Conservation (phyloP, 2,113 vertebrate genomes). For the Nibea albiflora region DNA sequence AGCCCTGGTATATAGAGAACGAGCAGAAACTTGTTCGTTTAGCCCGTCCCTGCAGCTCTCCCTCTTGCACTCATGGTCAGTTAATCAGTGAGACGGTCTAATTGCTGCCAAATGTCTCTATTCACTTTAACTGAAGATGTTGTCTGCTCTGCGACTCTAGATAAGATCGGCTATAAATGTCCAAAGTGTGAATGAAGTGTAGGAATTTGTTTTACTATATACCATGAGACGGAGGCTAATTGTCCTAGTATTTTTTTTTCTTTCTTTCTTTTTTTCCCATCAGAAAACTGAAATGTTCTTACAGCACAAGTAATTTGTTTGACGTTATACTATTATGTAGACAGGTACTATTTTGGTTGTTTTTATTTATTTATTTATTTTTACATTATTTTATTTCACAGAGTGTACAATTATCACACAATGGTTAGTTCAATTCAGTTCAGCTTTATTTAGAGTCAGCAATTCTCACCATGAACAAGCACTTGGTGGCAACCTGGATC, state of each 20-base stretch:
- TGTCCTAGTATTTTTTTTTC: neutral
- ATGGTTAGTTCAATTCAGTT: too few relatives aligned
- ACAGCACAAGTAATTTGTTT: too few relatives aligned
- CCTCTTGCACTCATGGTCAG: neutral
- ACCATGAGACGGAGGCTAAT: neutral
- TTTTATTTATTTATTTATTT: neutral
- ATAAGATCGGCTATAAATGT: neutral
- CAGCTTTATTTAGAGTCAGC: too few relatives aligned
- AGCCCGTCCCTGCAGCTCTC: neutral
- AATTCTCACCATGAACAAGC: too few relatives aligned
- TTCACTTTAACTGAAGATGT: constrained; percentile 4
- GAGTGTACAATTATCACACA: too few relatives aligned
- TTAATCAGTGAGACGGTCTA: neutral
- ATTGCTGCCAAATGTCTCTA: constrained; percentile 1
- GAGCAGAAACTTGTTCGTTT: neutral
- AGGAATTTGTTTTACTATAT: neutral
- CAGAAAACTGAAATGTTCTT: neutral
- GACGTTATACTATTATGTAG: too few relatives aligned
- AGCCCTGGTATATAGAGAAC: neutral
- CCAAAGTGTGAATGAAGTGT: neutral
- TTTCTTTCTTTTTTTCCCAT: too few relatives aligned
- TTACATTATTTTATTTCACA: neutral
- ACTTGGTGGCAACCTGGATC: too few relatives aligned
- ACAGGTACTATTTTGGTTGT: too few relatives aligned
- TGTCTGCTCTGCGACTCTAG: neutral